Evolutionary conservation across 2,888 invertebrate genomes (phyloP).

Genomic region (Eilema sororculum): DNA sequence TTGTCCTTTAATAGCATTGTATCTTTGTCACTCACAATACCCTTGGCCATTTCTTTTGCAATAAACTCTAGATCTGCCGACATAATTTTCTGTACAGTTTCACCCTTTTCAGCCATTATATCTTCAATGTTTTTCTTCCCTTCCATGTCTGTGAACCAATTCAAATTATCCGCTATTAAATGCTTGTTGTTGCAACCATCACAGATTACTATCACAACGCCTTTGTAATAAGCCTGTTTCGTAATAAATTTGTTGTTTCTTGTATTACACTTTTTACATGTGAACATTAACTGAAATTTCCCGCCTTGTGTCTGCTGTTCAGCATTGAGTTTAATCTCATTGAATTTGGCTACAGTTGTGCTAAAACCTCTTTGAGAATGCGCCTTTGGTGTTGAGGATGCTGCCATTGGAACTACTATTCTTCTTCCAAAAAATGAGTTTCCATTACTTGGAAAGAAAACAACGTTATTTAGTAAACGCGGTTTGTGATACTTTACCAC

Average conservation of each 20-base stretch:
- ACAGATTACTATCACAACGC: slow-evolving; percentile 97
- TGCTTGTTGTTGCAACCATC: slow-evolving; percentile 95
- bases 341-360: slow-evolving; percentile 63
- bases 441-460: slow-evolving; percentile 81
- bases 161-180: slow-evolving; percentile 97
- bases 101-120: slow-evolving; percentile 95
- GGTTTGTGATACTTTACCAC: slow-evolving; percentile 81
- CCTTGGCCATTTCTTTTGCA: slow-evolving; percentile 70
- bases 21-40: slow-evolving; percentile 55
- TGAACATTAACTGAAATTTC: slow-evolving; percentile 92
- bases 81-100: slow-evolving; percentile 89
- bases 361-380: slow-evolving; percentile 73
- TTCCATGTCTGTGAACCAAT: slow-evolving; percentile 95
- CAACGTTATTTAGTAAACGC: slow-evolving; percentile 76
- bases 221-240: slow-evolving; percentile 93
- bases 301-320: slow-evolving; percentile 70
- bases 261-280: slow-evolving; percentile 95
- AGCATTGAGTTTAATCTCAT: slow-evolving; percentile 58
- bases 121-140: slow-evolving; percentile 95
- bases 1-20: slow-evolving; percentile 44
- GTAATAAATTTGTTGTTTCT: slow-evolving; percentile 94
- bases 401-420: slow-evolving; percentile 61
- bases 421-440: slow-evolving; percentile 81
- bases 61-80: slow-evolving; percentile 83
- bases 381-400: slow-evolving; percentile 68